A percentile compares a stretch with the other conserved stretches of the same genome.
These are phyloP conservation scores for Habropoda laboriosa DNA, from an alignment of 1,140 invertebrate species.

Conservation along the genomic window DNA sequence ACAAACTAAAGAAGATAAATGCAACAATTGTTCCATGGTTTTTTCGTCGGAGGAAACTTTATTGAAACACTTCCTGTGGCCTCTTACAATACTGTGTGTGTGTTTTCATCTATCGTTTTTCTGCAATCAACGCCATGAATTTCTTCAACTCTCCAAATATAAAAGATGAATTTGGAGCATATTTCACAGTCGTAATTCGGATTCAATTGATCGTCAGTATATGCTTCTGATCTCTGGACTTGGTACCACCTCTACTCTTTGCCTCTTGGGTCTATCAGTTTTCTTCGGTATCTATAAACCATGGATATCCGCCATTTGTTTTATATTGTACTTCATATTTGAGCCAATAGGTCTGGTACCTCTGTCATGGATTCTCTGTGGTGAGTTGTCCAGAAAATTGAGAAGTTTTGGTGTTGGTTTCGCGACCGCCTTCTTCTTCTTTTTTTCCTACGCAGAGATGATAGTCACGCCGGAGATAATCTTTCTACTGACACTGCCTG, in stretches of 20 bases:
- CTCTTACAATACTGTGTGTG: slow-evolving; percentile 83
- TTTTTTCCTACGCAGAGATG: slow-evolving; percentile 87
- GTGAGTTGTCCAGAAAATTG: slow-evolving; percentile 84
- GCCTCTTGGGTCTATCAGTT: slow-evolving; percentile 78
- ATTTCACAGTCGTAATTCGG: too few relatives aligned
- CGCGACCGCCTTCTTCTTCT: slow-evolving; percentile 85
- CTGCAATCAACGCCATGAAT: slow-evolving; percentile 86
- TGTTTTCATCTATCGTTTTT: slow-evolving; percentile 86
- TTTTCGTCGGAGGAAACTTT: too few relatives aligned
- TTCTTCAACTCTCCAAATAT: too few relatives aligned
- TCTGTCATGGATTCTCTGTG: slow-evolving; percentile 87
- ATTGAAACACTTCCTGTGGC: slow-evolving; percentile 80
- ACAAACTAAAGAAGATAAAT: too few relatives aligned
- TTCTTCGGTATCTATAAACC: slow-evolving; percentile 72
- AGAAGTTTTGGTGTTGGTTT: slow-evolving; percentile 85
- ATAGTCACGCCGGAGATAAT: slow-evolving; percentile 87
- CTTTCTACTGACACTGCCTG: slow-evolving; percentile 82
- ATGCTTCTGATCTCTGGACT: slow-evolving; percentile 84
- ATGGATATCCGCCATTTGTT: slow-evolving; percentile 81
- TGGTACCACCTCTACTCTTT: slow-evolving; percentile 82
- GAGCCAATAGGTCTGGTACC: slow-evolving; percentile 84
- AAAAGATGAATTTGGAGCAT: too few relatives aligned
- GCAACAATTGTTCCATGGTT: too few relatives aligned
- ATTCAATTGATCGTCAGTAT: too few relatives aligned
- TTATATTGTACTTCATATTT: slow-evolving; percentile 83